These are phyloP conservation scores for Struthio camelus DNA, from an alignment of 2,113 vertebrate genomes.

Conservation along the genomic window DNA sequence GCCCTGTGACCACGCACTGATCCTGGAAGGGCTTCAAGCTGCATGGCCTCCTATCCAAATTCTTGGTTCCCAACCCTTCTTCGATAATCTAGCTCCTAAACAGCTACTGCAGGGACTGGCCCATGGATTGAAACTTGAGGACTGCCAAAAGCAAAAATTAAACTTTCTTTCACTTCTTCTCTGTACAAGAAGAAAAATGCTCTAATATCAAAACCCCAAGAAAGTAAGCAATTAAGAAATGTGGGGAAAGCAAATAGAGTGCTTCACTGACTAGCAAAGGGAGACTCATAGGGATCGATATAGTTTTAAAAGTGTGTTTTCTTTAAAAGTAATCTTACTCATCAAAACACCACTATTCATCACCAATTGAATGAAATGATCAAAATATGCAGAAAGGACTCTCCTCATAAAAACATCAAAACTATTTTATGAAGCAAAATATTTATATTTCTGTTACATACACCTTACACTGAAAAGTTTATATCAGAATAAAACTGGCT, in stretches of 20 bases:
- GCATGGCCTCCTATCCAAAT: background rate
- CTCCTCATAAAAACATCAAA: background rate
- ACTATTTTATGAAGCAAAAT: background rate
- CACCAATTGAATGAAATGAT: background rate
- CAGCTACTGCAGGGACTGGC: background rate
- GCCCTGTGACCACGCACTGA: no score
- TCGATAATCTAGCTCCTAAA: background rate
- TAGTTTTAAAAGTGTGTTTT: background rate
- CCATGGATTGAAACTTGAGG: background rate
- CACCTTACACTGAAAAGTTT: background rate
- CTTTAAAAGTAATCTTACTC: background rate
- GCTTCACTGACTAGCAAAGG: background rate
- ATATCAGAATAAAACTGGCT: background rate
- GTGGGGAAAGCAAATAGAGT: background rate
- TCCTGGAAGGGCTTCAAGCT: background rate
- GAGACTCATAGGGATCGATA: background rate
- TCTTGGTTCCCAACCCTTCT: background rate
- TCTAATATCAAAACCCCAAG: background rate
- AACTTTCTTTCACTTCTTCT: background rate
- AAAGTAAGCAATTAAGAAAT: background rate
- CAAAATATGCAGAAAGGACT: background rate
- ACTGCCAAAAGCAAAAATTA: background rate
- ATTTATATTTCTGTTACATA: background rate
- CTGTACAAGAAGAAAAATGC: background rate
- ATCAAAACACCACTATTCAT: background rate